Evolutionary conservation across 37 sponge, comb jelly and placozoan species (phyloP).

Genomic region (Diacarnus erythraeanus): DNA sequence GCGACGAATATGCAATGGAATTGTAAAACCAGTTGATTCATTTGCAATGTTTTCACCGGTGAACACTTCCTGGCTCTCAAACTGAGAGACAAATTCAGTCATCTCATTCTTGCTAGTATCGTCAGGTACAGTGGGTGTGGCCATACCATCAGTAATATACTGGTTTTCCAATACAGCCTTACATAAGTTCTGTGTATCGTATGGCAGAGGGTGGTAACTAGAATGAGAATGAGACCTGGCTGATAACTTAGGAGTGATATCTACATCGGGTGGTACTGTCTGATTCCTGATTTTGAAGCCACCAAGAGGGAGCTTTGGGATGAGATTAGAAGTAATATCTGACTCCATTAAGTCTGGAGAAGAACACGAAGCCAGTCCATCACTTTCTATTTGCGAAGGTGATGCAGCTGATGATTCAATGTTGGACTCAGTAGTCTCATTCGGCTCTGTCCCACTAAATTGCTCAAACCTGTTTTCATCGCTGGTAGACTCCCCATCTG

Average conservation of each 20-base stretch:
- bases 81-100: too few species aligned
- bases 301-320: neutral
- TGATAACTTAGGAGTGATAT: too few species aligned
- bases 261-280: neutral
- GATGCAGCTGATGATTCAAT: neutral
- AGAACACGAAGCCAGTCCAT: conserved; percentile 6
- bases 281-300: too few species aligned
- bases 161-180: too few species aligned
- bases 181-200: too few species aligned
- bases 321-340: conserved; percentile 17
- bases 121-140: too few species aligned
- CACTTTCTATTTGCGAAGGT: neutral
- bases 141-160: too few species aligned
- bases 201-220: too few species aligned
- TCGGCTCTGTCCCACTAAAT: conserved; percentile 2
- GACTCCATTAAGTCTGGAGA: neutral
- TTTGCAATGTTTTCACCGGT: neutral
- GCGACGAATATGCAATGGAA: neutral
- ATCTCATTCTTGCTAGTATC: too few species aligned
- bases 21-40: neutral
- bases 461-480: neutral
- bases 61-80: too few species aligned
- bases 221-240: too few species aligned
- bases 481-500: conserved; percentile 29
- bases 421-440: neutral